phyloP scores from a whole-genome alignment of 2,113 vertebrate genomes.

The Rhinoderma darwinii region DNA sequence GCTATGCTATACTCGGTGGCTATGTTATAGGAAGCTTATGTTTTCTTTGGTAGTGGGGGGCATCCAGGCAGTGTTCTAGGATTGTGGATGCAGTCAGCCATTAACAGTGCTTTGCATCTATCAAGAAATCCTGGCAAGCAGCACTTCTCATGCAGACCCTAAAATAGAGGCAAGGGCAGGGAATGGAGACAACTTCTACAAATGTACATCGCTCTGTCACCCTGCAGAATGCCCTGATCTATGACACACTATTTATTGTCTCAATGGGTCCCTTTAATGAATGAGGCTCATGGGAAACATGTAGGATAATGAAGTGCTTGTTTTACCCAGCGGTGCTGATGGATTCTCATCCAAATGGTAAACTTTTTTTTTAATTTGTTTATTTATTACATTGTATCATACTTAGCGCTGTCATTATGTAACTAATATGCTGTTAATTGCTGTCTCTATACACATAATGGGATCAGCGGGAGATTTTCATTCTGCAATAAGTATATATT shows the following conservation, averaged over 20 bases:
- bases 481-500: not conserved
- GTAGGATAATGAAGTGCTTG: not conserved
- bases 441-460: not conserved
- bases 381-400: not conserved
- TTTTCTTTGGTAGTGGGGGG: not conserved
- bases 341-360: not conserved
- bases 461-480: not conserved
- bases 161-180: not conserved
- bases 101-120: conserved; percentile 24
- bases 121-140: not conserved
- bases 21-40: not conserved
- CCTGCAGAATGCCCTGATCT: not conserved
- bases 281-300: not conserved
- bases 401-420: not conserved
- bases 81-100: conserved; percentile 27
- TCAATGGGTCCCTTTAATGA: not conserved
- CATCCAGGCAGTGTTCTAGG: not conserved
- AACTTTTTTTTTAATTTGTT: not conserved
- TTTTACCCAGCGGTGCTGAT: not conserved
- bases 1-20: not conserved
- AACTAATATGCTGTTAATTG: not conserved
- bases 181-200: not conserved
- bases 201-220: not conserved
- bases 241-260: not conserved
- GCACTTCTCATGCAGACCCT: not conserved